Conservation (phyloP, 2,113 vertebrate genomes). For the Eubucco bourcierii region DNA sequence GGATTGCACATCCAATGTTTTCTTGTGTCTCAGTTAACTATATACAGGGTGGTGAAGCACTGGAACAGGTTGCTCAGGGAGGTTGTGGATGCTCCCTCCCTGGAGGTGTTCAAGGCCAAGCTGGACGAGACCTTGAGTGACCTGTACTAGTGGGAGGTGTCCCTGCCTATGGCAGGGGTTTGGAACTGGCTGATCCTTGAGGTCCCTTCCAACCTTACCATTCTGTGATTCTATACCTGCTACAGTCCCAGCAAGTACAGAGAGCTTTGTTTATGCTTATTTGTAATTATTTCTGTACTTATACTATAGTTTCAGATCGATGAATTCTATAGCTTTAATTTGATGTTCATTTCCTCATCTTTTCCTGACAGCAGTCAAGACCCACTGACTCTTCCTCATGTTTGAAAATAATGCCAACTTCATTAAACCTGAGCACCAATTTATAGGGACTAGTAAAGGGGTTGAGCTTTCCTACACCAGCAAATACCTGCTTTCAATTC, state of each 20-base stretch:
- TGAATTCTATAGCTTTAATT: neutral
- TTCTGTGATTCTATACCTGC: too few relatives aligned
- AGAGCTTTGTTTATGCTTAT: neutral
- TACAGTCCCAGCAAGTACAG: neutral
- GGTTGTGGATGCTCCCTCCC: too few relatives aligned
- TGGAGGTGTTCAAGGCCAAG: too few relatives aligned
- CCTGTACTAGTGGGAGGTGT: too few relatives aligned
- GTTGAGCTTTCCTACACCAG: neutral
- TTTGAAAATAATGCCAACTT: neutral
- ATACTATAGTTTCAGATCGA: neutral
- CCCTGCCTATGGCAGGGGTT: too few relatives aligned
- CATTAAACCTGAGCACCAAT: neutral
- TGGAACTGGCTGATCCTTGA: too few relatives aligned
- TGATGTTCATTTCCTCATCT: neutral
- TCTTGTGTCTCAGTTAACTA: neutral
- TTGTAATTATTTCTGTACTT: neutral
- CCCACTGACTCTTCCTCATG: neutral
- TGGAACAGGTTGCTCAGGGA: too few relatives aligned
- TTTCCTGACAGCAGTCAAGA: neutral
- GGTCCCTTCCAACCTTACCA: too few relatives aligned
- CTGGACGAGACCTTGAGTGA: too few relatives aligned
- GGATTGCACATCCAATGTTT: neutral
- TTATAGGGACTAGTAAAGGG: neutral
- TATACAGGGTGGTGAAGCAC: too few relatives aligned
- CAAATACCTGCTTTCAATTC: neutral